Evolutionary conservation across 2,113 vertebrate species (phyloP), one percentile per base, ranked within the genome.

Genomic region (Ranitomeya imitator): DNA sequence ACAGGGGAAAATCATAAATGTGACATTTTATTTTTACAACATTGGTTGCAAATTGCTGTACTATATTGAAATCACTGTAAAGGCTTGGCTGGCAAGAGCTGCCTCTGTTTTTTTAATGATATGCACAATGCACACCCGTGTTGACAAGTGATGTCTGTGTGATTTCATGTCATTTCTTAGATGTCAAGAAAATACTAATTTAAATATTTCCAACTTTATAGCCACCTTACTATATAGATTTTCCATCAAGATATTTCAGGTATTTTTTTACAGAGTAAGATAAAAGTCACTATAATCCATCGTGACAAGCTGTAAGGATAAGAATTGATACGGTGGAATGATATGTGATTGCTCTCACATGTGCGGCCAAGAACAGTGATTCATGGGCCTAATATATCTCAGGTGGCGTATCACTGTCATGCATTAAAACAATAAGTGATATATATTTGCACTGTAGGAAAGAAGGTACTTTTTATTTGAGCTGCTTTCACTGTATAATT

Each of bases 101-200:
- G 77, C 52, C 77, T 79, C 21, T 15, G 21, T 55, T n/a, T 79
- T 23, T n/a, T 21, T 57, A 79, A 26, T 79, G 77, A 79, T 23
- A 55, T 57, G 51, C 52, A 54, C 77, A 23, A 55, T 57, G 51
- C 52, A 54, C 77, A 23, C n/a, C 52, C 77, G n/a, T 79, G 77
- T 79, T 55, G 77, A 79, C 77, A 79, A 79, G 52, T 57, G 77
- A 79, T 79, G 77, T 79, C 52, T 79, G 10, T 76, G 37, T 76
- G 73, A 76, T 76, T 76, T 51, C 73, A 51, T 76, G 73, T 45
- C 45, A 52, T 10, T 18, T 21, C 15, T 12, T 52, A 76, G 73
- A 74, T 8, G 31, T 14, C 31, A 74, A 6, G 71, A 37, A 76
- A 76, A 52, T 18, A 21, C 18, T 76, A 21, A 21, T 76, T 52